Base-by-base conservation (phyloP, 2,888 invertebrate species). In the Drosophila prostipennis region DNA sequence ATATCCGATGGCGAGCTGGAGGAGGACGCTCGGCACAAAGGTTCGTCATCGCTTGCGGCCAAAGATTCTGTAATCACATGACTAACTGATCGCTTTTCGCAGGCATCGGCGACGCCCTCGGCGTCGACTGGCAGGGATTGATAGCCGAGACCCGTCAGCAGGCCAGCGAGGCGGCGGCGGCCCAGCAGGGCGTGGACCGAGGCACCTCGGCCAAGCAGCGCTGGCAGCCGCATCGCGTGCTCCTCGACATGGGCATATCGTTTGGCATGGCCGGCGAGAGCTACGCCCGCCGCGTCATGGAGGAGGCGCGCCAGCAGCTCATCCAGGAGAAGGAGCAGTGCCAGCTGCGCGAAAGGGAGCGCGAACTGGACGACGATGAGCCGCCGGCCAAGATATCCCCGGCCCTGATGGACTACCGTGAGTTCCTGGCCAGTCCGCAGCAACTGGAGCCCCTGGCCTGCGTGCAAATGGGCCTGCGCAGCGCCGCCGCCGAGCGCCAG, bases 61-160 rank as follows among this genome's bases (percentile, higher is more conserved):
- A n/a, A n/a, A n/a, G n/a, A n/a, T n/a, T n/a, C n/a, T n/a, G n/a
- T n/a, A n/a, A n/a, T n/a, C n/a, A n/a, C n/a, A n/a, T n/a, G n/a
- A n/a, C n/a, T n/a, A n/a, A n/a, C n/a, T n/a, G n/a, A n/a, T n/a
- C 36, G 7, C 8, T 13, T 54, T 75, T 54, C 40, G 2, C 65
- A 91, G 91, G 91, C 67, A 94, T 98, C 72, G 97, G 97, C 6
- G 98, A 98, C 92, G 97, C 97, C n/a, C 92, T 98, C 32, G 98
- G 98, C n/a, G 98, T 98, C 1, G 98, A 98, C 92, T 98, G 98
- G 98, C 96, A 97, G 11, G 97, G 97, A 90, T 93, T 98, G 48
- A 96, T 97, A 0, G 96, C 96, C 3, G 96, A 97, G 91, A 96
- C 96, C 6, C 93, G 93, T 43, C 83, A 82, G 37, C 77, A 90